A percentile compares a stretch with the other conserved stretches of the same genome.
Conservation (phyloP, 2,888 invertebrate species). For the Subacronicta megacephala region DNA sequence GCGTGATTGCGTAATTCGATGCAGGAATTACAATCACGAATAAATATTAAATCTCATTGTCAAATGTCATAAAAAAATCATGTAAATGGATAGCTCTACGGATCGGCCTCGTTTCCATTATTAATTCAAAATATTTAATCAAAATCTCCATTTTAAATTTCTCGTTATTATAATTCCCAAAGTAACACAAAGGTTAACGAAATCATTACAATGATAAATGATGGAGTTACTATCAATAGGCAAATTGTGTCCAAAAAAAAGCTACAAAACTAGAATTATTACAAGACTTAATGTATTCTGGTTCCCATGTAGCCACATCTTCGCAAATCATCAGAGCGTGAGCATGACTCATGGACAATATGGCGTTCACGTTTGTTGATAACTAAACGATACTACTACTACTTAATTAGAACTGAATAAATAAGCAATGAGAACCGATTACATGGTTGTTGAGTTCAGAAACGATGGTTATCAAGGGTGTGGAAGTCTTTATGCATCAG, state of each 20-base stretch:
- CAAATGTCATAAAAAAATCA: constrained; percentile 26
- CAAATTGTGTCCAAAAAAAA: constrained; percentile 28
- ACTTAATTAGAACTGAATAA: constrained; percentile 62
- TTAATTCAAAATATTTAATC: neutral
- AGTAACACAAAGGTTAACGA: constrained; percentile 22
- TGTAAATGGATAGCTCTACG: neutral
- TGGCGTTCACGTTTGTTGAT: constrained; percentile 74
- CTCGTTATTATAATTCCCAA: neutral
- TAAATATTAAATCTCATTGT: constrained; percentile 38
- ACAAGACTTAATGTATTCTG: constrained; percentile 37
- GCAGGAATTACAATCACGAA: constrained; percentile 56
- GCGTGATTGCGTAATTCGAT: constrained; percentile 76
- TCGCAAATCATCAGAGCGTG: constrained; percentile 66
- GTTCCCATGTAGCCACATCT: constrained; percentile 64
- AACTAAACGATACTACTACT: constrained; percentile 72
- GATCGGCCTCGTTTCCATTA: constrained; percentile 2
- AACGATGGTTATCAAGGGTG: constrained; percentile 33
- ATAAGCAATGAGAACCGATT: constrained; percentile 58
- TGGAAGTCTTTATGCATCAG: constrained; percentile 10
- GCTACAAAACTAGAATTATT: constrained; percentile 34
- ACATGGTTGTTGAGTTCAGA: constrained; percentile 51
- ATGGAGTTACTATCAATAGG: constrained; percentile 34
- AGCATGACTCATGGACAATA: constrained; percentile 73
- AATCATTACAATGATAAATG: constrained; percentile 41
- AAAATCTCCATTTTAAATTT: constrained; percentile 1